phyloP scores from a whole-genome alignment of 2,797 vertebrate genomes.

The Gallirallus australis region DNA sequence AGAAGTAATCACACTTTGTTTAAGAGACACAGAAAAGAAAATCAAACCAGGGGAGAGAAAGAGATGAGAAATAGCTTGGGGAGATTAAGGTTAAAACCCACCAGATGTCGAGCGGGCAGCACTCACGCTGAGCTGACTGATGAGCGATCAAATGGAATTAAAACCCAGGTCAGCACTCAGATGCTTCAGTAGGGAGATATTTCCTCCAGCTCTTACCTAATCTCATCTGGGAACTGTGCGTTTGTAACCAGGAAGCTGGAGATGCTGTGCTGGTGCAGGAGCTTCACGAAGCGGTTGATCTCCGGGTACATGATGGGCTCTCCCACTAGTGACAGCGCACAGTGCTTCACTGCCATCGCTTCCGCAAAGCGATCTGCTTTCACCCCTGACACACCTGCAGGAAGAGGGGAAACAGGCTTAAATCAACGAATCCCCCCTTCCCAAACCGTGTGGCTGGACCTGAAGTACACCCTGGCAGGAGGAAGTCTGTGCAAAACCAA shows the following conservation, averaged over 20 bases:
- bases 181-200: neutral
- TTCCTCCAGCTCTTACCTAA: constrained; percentile 81
- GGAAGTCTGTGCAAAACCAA: neutral
- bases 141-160: neutral
- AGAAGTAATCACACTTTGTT: neutral
- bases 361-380: constrained; percentile 86
- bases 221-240: constrained; percentile 92
- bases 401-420: neutral
- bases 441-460: neutral
- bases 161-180: neutral
- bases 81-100: neutral
- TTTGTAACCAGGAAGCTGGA: constrained; percentile 97
- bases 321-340: constrained; percentile 92
- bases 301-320: constrained; percentile 97
- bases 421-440: neutral
- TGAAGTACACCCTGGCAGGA: neutral
- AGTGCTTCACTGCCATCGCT: constrained; percentile 88
- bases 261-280: constrained; percentile 87
- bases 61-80: neutral
- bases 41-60: neutral
- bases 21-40: neutral
- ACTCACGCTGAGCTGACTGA: neutral
- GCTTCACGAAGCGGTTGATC: constrained; percentile 89
- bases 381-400: constrained; percentile 90
- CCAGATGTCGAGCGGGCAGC: neutral